A percentile compares a stretch with the other conserved stretches of the same genome.
phyloP scores from a whole-genome alignment of 2,113 vertebrate species.

The Tetrax tetrax region DNA sequence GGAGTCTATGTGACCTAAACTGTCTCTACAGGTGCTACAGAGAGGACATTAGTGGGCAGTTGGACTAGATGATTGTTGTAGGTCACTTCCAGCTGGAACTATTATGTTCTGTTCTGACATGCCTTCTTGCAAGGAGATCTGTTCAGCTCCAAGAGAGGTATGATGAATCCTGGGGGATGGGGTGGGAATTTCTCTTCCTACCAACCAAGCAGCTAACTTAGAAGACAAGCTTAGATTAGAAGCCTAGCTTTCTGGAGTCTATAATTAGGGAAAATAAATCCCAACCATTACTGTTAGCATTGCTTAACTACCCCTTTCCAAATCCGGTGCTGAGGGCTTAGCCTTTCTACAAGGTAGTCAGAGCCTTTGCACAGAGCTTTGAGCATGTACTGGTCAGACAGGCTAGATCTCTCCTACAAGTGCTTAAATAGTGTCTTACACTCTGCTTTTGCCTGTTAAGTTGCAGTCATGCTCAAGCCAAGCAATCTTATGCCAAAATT shows the following conservation, averaged over 20 bases:
- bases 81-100: background rate
- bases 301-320: background rate
- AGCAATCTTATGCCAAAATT: background rate
- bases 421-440: background rate
- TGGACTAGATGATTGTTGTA: background rate
- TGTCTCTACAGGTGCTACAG: background rate
- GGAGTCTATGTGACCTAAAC: background rate
- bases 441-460: background rate
- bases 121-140: background rate
- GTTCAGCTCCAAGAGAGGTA: background rate
- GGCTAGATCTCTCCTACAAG: background rate
- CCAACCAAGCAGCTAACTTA: background rate
- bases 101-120: background rate
- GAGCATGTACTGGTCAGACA: background rate
- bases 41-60: background rate
- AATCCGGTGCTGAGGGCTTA: background rate
- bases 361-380: background rate
- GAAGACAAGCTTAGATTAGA: background rate
- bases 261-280: background rate
- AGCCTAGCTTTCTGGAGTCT: background rate
- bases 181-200: background rate
- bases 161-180: background rate
- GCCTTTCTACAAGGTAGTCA: background rate
- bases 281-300: background rate
- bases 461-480: background rate